Base-by-base conservation (phyloP, 2,888 invertebrate genomes). In the Pocota personata region DNA sequence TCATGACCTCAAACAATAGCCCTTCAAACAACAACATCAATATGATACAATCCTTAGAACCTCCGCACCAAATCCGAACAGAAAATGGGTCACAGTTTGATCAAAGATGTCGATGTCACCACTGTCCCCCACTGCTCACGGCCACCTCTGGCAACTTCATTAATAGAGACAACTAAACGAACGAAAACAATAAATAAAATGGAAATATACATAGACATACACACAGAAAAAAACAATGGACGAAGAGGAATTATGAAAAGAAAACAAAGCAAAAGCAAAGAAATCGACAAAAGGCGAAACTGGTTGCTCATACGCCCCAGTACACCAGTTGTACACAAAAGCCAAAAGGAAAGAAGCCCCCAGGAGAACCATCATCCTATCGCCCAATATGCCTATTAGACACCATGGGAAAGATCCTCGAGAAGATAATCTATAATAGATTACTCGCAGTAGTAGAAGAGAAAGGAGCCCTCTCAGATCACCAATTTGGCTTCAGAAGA, bases 151-250 rank as follows among this genome's bases (percentile, higher is more conserved):
- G 71, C 75, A 71, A 71, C 71, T 80, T 80, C 75, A 84, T 80
- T 80, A 84, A 76, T 75, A 71, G 71, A 79, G 52, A 84, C 75
- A 79, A 67, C 60, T 35, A 40, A 69, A 69, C 60, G 43, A 69
- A 69, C 60, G 43, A 64, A 84, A 79, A 79, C 69, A 84, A 84
- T 84, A 84, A 84, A 84, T 75, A 80, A 84, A 84, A 80, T 69
- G 75, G 48, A 69, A 82, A 58, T 50, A 27, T 35, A 78, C 67
- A 55, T 67, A 55, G 4, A 30, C 32, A 8, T 1, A 57, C 48
- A 35, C 52, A 79, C 62, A 48, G 48, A 40, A 24, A 10, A 27
- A 64, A 35, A 76, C 75, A 84, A 76, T 60, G 46, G 50, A 24
- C 48, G 21, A 71, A 43, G 50, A 60, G 52, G 69, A 75, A 69